Base-by-base conservation (phyloP, 2,888 invertebrate genomes). In the Xylota sylvarum region DNA sequence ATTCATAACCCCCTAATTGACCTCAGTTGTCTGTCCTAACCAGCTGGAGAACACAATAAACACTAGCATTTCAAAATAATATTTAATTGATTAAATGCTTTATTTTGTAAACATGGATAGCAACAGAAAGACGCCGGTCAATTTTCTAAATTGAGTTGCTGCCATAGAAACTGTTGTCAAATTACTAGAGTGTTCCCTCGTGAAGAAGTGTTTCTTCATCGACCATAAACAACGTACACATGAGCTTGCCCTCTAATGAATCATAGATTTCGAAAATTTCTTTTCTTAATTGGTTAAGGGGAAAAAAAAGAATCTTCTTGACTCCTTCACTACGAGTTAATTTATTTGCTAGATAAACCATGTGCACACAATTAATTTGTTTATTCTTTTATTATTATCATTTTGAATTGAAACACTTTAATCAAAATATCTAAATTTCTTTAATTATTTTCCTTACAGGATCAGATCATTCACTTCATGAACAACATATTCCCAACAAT, bases 391-490 rank as follows among this genome's bases (percentile, higher is more conserved):
- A 12, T 69, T 35, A 35, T 14, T 40, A 50, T 27, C 58, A n/a
- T 30, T 78, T 35, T 55, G 35, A 50, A 73, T 74, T 60, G 35
- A 14, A 72, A 60, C 35, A 50, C 35, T 52, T 74, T 23, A 37
- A 50, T 67, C 4, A 58, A 37, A 58, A 12, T 32, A 1, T 32
- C 43, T 9, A 27, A 10, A 43, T 40, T 46, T 9, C 56, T 64
- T 55, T 32, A 23, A 1, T 56, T 37, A 2, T 32, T 76, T 62
- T 19, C 0, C 3, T 82, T 76, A 0, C 60, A 86, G 86, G 73
- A 43, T 86, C 86, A 10, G 86, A 86, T 6, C 72, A 81, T 73
- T 77, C 78, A 17, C 72, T 86, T 50, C 81, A 86, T 70, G 86
- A 86, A 46, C 86, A 83, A 32, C 85, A 83, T 81, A 17, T 72